Evolutionary conservation across 2,888 invertebrate genomes (phyloP).

Genomic region (Octodonta nipae): DNA sequence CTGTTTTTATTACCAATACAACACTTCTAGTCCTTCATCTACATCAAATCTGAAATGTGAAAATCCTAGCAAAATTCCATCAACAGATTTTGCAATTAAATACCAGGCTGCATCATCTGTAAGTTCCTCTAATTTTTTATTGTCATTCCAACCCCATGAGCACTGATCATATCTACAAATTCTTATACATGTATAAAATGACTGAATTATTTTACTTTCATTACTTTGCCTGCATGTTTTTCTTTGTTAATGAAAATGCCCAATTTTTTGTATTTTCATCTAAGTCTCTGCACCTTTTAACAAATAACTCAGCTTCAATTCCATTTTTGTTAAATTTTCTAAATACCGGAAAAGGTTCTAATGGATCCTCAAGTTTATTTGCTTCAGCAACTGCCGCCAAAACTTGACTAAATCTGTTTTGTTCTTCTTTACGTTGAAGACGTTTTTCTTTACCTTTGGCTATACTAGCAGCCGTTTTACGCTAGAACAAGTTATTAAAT

Average conservation of each 20-base stretch:
- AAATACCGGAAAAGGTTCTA: constrained; percentile 47
- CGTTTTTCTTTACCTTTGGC: constrained; percentile 49
- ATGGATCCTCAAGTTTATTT: constrained; percentile 44
- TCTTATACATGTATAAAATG: background rate
- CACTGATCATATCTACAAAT: constrained; percentile 51
- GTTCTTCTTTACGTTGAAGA: constrained; percentile 46
- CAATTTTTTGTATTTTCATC: constrained; percentile 46
- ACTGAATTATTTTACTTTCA: constrained; percentile 19
- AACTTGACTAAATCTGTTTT: constrained; percentile 45
- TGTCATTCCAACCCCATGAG: constrained; percentile 68
- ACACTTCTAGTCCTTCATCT: constrained; percentile 60
- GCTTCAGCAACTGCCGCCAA: constrained; percentile 48
- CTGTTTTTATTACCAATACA: constrained; percentile 60
- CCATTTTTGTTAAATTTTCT: constrained; percentile 49
- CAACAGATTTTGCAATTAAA: constrained; percentile 46
- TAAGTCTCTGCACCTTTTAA: constrained; percentile 44
- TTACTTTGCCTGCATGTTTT: constrained; percentile 68
- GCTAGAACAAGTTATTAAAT: constrained; percentile 36
- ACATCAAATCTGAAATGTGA: constrained; percentile 75
- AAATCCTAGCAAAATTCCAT: constrained; percentile 50
- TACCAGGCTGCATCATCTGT: constrained; percentile 61
- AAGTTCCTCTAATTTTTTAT: constrained; percentile 61
- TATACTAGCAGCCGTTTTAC: constrained; percentile 39
- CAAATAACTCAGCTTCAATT: constrained; percentile 45
- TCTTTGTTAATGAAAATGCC: constrained; percentile 61